Percentiles rank a stretch among this genome's conserved stretches.
These are phyloP conservation scores for Gouania willdenowi DNA, from an alignment of 2,797 vertebrate genomes.

Conservation along the genomic window DNA sequence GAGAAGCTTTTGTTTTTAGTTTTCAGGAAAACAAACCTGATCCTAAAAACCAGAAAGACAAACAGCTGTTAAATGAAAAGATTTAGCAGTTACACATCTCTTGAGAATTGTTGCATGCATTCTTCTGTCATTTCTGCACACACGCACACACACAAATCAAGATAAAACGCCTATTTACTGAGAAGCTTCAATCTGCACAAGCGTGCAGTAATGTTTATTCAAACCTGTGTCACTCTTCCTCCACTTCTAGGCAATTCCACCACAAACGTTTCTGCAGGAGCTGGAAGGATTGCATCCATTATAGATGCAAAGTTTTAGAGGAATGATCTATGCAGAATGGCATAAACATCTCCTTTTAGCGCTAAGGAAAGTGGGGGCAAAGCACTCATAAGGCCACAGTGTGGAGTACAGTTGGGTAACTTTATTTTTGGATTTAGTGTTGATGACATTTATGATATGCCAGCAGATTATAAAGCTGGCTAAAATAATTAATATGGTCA, in stretches of 20 bases:
- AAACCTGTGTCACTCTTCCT: neutral
- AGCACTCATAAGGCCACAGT: slow-evolving; percentile 22
- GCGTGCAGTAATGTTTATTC: too few species aligned
- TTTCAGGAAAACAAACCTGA: too few species aligned
- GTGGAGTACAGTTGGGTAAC: slow-evolving; percentile 20
- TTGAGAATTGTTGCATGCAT: too few species aligned
- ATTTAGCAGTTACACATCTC: too few species aligned
- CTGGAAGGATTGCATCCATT: slow-evolving; percentile 64
- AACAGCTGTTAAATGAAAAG: too few species aligned
- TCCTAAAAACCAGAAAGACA: too few species aligned
- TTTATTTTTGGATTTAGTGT: slow-evolving; percentile 57
- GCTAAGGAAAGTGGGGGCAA: too few species aligned
- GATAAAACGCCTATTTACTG: too few species aligned
- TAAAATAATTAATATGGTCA: too few species aligned
- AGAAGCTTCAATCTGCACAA: slow-evolving; percentile 3
- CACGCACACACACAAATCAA: too few species aligned
- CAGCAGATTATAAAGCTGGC: neutral
- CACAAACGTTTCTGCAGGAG: slow-evolving; percentile 36
- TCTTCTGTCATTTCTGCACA: too few species aligned
- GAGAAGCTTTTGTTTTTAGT: slow-evolving; percentile 11
- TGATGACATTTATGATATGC: too few species aligned
- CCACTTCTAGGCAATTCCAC: slow-evolving; percentile 23
- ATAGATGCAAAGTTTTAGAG: slow-evolving; percentile 65
- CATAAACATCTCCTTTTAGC: slow-evolving; percentile 69
- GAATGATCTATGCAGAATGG: slow-evolving; percentile 54